Percentiles rank a stretch among this genome's conserved stretches.
Evolutionary conservation across 2,797 vertebrate genomes (phyloP).

Genomic region (Galago senegalensis): DNA sequence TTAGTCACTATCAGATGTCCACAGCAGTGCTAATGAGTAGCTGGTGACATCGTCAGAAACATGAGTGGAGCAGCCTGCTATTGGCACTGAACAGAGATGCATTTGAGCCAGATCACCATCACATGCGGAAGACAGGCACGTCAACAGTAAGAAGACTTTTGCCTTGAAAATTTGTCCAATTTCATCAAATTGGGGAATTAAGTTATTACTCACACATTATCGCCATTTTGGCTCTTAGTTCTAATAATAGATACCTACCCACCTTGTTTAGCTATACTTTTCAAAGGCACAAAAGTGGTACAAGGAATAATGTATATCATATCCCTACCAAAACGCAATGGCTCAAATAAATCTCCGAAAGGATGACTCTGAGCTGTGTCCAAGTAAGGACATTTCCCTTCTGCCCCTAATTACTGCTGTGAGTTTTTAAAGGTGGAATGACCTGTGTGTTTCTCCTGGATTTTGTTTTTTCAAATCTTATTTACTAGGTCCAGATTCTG

Average conservation of each 20-base stretch:
- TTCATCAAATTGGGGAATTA: not conserved
- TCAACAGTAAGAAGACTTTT: not conserved
- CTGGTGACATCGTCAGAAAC: constrained; percentile 45
- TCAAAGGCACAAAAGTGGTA: not conserved
- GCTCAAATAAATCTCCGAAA: not conserved
- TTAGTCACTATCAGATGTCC: constrained; percentile 18
- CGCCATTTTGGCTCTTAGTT: not conserved
- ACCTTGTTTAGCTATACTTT: not conserved
- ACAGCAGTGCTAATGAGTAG: constrained; percentile 1
- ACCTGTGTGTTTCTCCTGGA: not conserved
- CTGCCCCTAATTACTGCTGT: not conserved
- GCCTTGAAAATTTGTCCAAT: not conserved
- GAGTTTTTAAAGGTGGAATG: not conserved
- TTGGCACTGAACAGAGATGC: not conserved
- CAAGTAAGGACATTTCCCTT: not conserved
- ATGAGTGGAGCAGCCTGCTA: not conserved
- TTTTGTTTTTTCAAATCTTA: not conserved
- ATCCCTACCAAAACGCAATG: not conserved
- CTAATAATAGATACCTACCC: not conserved
- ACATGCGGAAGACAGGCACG: not conserved
- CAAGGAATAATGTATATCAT: not conserved
- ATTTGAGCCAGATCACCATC: constrained; percentile 19
- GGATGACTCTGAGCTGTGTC: not conserved
- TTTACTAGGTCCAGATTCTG: not conserved
- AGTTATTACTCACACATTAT: constrained; percentile 4